Evolutionary conservation across 2,888 invertebrate genomes (phyloP).

Genomic region (Sphaeridia pumilis): DNA sequence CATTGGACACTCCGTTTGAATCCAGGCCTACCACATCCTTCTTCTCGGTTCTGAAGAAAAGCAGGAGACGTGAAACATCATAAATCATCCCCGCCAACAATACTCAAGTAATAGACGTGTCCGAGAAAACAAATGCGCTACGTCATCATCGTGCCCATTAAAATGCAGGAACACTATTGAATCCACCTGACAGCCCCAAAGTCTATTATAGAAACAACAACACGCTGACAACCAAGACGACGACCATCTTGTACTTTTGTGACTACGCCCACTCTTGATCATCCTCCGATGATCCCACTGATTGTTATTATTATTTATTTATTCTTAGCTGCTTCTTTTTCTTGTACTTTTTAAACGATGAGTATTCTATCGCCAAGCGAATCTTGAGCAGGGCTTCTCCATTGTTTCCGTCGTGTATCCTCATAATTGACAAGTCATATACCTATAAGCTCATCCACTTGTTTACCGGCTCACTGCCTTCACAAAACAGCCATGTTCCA

Average conservation of each 20-base stretch:
- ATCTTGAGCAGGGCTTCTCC: not conserved
- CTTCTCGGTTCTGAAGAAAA: slow-evolving; percentile 46
- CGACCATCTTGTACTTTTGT: too few relatives aligned
- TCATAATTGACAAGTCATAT: too few relatives aligned
- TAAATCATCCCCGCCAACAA: slow-evolving; percentile 18
- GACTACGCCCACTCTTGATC: slow-evolving; percentile 1
- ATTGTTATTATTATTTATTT: not conserved
- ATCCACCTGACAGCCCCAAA: too few relatives aligned
- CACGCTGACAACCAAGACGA: too few relatives aligned
- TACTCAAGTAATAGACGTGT: not conserved
- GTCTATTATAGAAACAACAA: too few relatives aligned
- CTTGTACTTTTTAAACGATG: not conserved
- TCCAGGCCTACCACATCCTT: slow-evolving; percentile 50
- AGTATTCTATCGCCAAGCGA: too few relatives aligned
- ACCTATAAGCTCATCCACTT: too few relatives aligned
- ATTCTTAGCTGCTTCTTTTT: not conserved
- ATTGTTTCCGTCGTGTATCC: not conserved
- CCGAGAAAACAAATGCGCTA: not conserved
- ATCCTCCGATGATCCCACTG: not conserved
- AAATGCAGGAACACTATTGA: too few relatives aligned
- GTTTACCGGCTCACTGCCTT: too few relatives aligned
- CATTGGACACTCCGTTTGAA: slow-evolving; percentile 32
- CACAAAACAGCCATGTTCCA: too few relatives aligned
- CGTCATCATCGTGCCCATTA: too few relatives aligned
- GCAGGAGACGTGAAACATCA: slow-evolving; percentile 17